Percentiles rank a stretch among this genome's conserved stretches.
Conservation (phyloP, 2,888 invertebrate genomes). For the Malachius bipustulatus region DNA sequence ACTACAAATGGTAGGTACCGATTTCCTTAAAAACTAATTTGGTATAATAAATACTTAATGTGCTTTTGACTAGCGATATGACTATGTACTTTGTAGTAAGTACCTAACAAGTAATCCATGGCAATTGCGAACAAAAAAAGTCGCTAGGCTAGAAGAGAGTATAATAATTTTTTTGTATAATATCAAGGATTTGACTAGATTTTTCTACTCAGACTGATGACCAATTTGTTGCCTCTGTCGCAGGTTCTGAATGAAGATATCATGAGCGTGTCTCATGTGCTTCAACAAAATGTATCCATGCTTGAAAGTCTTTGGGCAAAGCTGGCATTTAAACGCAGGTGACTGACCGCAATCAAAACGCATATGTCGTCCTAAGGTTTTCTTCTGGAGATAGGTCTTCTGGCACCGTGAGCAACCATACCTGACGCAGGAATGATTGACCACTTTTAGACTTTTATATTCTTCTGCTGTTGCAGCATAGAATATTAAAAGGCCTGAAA, state of each 20-base stretch:
- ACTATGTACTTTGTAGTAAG: too few relatives aligned
- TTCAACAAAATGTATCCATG: slow-evolving; percentile 32
- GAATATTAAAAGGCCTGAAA: slow-evolving; percentile 18
- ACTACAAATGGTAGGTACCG: too few relatives aligned
- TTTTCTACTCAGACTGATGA: too few relatives aligned
- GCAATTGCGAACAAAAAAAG: too few relatives aligned
- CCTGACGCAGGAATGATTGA: slow-evolving; percentile 26
- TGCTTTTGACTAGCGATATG: too few relatives aligned
- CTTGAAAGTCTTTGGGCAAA: slow-evolving; percentile 30
- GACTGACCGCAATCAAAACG: slow-evolving; percentile 39
- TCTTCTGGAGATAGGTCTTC: slow-evolving; percentile 34
- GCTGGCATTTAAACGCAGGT: slow-evolving; percentile 31
- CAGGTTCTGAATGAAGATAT: slow-evolving; percentile 23
- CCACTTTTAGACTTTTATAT: slow-evolving; percentile 30
- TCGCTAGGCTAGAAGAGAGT: too few relatives aligned
- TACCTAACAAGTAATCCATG: too few relatives aligned
- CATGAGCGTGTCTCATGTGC: slow-evolving; percentile 32
- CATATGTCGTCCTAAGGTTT: slow-evolving; percentile 36
- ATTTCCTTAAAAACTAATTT: too few relatives aligned
- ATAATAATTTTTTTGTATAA: too few relatives aligned
- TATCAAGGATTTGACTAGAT: too few relatives aligned
- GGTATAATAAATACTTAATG: too few relatives aligned
- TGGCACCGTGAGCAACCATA: slow-evolving; percentile 32
- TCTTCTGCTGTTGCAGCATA: slow-evolving; percentile 33
- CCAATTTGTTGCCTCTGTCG: slow-evolving; percentile 16